Percentiles rank a stretch among this genome's conserved stretches.
Conservation (phyloP, 1,140 invertebrate species). For the Aphelinus atriplicis region DNA sequence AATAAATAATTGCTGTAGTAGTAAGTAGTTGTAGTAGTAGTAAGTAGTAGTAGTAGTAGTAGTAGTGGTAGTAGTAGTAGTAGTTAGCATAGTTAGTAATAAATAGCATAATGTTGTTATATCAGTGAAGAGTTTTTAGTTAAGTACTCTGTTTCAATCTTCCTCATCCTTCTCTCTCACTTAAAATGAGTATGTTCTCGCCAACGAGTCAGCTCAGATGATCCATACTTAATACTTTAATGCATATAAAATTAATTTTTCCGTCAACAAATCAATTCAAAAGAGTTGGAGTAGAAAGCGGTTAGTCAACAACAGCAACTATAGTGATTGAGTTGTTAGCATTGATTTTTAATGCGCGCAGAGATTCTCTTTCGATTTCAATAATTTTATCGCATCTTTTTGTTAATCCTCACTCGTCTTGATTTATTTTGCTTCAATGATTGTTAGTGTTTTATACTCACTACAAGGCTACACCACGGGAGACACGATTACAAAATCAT, state of each 20-base stretch:
- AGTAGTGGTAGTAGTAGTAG: constrained; percentile 43
- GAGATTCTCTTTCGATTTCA: constrained; percentile 19
- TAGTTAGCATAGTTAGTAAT: constrained; percentile 38
- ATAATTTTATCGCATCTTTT: constrained; percentile 13
- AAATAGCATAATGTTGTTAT: constrained; percentile 35
- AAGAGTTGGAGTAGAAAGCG: constrained; percentile 16
- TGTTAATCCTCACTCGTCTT: constrained; percentile 5
- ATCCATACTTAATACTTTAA: background rate
- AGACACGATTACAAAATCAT: constrained; percentile 43
- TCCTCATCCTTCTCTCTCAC: constrained; percentile 13
- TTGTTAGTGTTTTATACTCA: constrained; percentile 30
- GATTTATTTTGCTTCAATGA: constrained; percentile 1
- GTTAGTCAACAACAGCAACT: constrained; percentile 23
- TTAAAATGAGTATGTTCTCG: background rate
- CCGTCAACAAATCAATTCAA: constrained; percentile 1
- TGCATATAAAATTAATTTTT: constrained; percentile 14
- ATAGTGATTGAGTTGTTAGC: constrained; percentile 18
- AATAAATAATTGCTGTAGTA: constrained; percentile 62
- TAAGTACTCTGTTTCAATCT: constrained; percentile 22
- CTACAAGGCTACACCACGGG: constrained; percentile 27
- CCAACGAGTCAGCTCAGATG: background rate
- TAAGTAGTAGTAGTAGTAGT: constrained; percentile 39
- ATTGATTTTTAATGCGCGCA: constrained; percentile 15
- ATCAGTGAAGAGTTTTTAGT: constrained; percentile 33
- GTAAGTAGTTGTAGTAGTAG: constrained; percentile 43